A percentile compares a stretch with the other conserved stretches of the same genome.
These are phyloP conservation scores for Panthera leo DNA, from an alignment of 2,113 vertebrate species.

Conservation along the genomic window DNA sequence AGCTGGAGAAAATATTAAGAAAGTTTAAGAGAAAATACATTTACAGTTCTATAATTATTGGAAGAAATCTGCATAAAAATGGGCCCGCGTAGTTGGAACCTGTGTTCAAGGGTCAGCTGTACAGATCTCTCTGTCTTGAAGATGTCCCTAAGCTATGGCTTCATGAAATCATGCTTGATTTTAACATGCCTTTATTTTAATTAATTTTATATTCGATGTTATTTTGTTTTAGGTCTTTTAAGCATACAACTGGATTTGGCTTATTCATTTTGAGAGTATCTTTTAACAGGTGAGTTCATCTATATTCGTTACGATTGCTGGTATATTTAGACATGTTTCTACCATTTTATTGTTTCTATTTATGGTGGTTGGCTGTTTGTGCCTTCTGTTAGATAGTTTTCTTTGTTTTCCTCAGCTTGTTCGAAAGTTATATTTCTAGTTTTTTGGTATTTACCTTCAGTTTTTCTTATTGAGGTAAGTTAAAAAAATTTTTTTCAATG, in stretches of 20 bases:
- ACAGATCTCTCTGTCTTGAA: not conserved
- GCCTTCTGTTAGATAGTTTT: not conserved
- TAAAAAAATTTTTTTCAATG: too few relatives aligned
- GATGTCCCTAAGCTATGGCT: not conserved
- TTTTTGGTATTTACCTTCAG: not conserved
- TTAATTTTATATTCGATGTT: slow-evolving; percentile 22
- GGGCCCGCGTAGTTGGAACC: not conserved
- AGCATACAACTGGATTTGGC: not conserved
- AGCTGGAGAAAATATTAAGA: not conserved
- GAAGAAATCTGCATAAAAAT: not conserved
- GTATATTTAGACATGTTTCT: not conserved
- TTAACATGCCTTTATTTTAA: slow-evolving; percentile 27
- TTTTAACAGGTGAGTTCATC: slow-evolving; percentile 37
- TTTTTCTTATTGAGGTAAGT: not conserved
- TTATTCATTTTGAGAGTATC: not conserved
- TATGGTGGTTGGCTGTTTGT: not conserved
- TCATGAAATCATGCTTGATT: not conserved
- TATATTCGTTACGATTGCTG: not conserved
- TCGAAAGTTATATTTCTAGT: slow-evolving; percentile 25
- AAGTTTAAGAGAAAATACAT: not conserved
- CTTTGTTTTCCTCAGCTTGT: slow-evolving; percentile 24
- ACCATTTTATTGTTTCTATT: not conserved
- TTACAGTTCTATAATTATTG: not conserved
- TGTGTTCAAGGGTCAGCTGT: not conserved
- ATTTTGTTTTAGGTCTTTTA: slow-evolving; percentile 49